Base-by-base conservation (phyloP, 2,113 vertebrate genomes). In the Phrynosoma platyrhinos region DNA sequence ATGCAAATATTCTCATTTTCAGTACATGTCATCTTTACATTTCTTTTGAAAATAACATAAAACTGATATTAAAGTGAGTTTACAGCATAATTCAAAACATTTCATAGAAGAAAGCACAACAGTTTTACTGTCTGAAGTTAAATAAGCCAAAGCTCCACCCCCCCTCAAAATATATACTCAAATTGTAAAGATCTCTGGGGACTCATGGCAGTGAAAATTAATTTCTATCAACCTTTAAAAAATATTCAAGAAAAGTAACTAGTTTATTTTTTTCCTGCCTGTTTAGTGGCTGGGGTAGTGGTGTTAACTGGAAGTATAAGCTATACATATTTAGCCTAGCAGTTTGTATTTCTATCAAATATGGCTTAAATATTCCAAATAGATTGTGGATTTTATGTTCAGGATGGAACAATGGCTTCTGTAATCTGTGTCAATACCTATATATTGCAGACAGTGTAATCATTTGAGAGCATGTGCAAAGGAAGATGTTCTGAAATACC, bases 221-320 rank as follows among this genome's bases (percentile, higher is more conserved):
- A 8, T 0, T 40, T 89, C 30, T 30, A 1, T 2, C 58, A 25
- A 74, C 75, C 2, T 76, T 81, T 87, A 82, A 4, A 82, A 80
- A 14, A 0, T n/a, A 53, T 40, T 1, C 62, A 52, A 84, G 58
- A 92, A 88, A 77, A 88, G 86, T 78, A 69, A 83, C 77, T 86
- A 88, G 3, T 36, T 9, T 64, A 84, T 76, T 87, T 2, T 36
- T 76, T 12, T 79, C 82, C 72, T 69, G 10, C 5, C 52, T 55
- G n/a, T 30, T 7, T 40, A 21, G 0, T 62, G 88, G 13, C 10
- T 90, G 53, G 69, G 12, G 18, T 18, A 62, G 58, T 62, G 58
- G 4, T 62, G 58, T 62, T 62, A 52, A n/a, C 9, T 16, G 32
- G 30, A 87, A 42, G 3, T 36, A 0, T 82, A 52, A 89, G 9